Evolutionary conservation across 2,113 vertebrate species (phyloP).

Genomic region (Zosterops japonicus): DNA sequence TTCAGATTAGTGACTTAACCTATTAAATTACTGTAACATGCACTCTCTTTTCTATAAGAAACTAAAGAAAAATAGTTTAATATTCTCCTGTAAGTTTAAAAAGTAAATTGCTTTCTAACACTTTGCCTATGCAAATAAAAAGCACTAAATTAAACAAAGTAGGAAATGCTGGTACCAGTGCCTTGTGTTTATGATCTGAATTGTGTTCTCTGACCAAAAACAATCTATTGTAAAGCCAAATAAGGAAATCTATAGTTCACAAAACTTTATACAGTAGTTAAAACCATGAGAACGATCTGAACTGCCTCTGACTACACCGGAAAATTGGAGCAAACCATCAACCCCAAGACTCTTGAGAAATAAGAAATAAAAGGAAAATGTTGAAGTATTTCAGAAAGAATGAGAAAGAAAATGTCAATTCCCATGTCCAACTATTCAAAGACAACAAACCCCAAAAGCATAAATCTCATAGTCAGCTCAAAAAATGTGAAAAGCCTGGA

Average conservation of each 20-base stretch:
- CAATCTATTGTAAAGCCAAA: background rate
- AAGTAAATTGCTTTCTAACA: background rate
- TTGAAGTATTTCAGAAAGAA: background rate
- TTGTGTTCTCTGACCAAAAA: background rate
- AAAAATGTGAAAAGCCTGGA: background rate
- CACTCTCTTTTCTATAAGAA: background rate
- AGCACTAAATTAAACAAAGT: background rate
- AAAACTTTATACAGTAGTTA: background rate
- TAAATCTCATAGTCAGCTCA: background rate
- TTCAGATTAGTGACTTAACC: background rate
- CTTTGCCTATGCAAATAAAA: background rate
- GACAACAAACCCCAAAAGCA: background rate
- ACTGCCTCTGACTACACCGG: background rate
- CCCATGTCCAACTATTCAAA: background rate
- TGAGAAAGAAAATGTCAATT: background rate
- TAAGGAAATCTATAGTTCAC: background rate
- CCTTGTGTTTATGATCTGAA: background rate
- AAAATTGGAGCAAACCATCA: background rate
- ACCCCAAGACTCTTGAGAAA: background rate
- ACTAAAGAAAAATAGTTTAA: background rate
- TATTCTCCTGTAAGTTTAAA: background rate
- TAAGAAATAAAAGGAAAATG: background rate
- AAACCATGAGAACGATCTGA: background rate
- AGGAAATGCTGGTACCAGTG: background rate
- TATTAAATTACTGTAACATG: background rate